Evolutionary conservation across 1,140 invertebrate genomes (phyloP), one percentile per base, ranked within the genome.

Genomic region (Bilobella aurantiaca): DNA sequence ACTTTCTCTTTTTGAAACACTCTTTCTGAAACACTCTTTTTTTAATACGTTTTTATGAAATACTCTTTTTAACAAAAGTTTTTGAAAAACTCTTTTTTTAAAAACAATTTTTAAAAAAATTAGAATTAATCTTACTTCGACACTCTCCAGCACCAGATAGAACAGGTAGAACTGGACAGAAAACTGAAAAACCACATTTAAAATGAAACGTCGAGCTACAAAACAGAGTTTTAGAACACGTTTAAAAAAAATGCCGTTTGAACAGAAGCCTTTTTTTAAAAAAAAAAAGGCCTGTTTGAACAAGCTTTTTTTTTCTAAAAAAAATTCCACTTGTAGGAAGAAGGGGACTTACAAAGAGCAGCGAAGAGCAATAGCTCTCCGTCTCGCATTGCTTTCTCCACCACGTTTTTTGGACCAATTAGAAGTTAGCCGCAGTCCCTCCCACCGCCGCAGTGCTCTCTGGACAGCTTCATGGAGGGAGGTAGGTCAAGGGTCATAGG

Each of bases 71-170:
- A 42, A 12, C 18, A 42, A 18, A 42, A 18, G 8, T 42, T 42
- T n/a, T n/a, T n/a, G n/a, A n/a, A n/a, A 42, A 42, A 42, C 18
- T 18, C 34, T 42, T 42, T 8, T 42, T 42, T 18, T 42, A 42
- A 42, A 29, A 29, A 12, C 23, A 28, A 59, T 25, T 21, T 28
- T n/a, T 60, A 30, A 3, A n/a, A n/a, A n/a, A n/a, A n/a, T 34
- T 8, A 32, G 21, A 61, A 31, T 30, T 2, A 12, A 21, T 5
- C 66, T 67, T 64, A 68, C 66, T 68, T 57, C 63, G 62, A 57
- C 68, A 69, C 53, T 69, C 68, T 31, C 58, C 65, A 34, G 68
- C 68, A 18, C 68, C 68, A 29, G 25, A 5, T 12, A 14, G 30
- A 23, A 53, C 49, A 23, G 14, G 62, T n/a, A 69, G 57, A 28